A percentile compares a stretch with the other conserved stretches of the same genome.
phyloP scores from a whole-genome alignment of 2,797 vertebrate genomes.

The Menidia menidia region DNA sequence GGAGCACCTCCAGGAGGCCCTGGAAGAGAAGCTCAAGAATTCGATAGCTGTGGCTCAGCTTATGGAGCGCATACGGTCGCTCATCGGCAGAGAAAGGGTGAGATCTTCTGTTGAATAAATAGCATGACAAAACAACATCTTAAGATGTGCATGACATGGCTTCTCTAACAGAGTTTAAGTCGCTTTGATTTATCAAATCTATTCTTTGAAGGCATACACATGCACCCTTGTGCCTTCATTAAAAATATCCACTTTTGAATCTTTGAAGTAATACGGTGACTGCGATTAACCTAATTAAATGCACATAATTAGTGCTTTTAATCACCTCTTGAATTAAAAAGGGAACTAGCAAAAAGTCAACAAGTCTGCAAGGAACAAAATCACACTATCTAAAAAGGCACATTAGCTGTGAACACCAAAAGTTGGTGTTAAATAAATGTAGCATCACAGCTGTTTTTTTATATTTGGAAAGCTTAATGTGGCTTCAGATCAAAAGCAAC shows the following conservation, averaged over 20 bases:
- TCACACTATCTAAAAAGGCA: constrained; percentile 7
- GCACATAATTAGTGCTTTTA: constrained; percentile 57
- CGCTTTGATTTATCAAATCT: constrained; percentile 1
- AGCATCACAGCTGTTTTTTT: constrained; percentile 5
- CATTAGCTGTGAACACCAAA: constrained; percentile 12
- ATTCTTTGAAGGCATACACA: constrained; percentile 34
- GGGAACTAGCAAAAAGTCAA: constrained; percentile 47
- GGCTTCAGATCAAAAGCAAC: constrained; percentile 6
- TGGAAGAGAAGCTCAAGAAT: constrained; percentile 92
- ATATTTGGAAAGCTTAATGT: constrained; percentile 8
- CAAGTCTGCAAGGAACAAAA: constrained; percentile 26
- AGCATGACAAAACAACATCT: neutral
- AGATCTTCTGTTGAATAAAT: constrained; percentile 15
- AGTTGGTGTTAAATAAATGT: constrained; percentile 2
- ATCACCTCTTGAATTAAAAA: constrained; percentile 41
- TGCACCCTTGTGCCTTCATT: constrained; percentile 50
- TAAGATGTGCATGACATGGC: neutral
- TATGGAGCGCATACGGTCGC: constrained; percentile 90
- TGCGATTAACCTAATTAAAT: constrained; percentile 58
- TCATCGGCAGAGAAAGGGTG: constrained; percentile 86
- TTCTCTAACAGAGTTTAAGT: constrained; percentile 36
- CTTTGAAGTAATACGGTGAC: constrained; percentile 37
- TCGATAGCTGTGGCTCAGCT: constrained; percentile 87
- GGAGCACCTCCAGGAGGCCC: constrained; percentile 91
- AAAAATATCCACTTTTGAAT: constrained; percentile 37